A percentile compares a stretch with the other conserved stretches of the same genome.
Conservation (phyloP, 2,888 invertebrate genomes). For the Eremobia ochroleuca region DNA sequence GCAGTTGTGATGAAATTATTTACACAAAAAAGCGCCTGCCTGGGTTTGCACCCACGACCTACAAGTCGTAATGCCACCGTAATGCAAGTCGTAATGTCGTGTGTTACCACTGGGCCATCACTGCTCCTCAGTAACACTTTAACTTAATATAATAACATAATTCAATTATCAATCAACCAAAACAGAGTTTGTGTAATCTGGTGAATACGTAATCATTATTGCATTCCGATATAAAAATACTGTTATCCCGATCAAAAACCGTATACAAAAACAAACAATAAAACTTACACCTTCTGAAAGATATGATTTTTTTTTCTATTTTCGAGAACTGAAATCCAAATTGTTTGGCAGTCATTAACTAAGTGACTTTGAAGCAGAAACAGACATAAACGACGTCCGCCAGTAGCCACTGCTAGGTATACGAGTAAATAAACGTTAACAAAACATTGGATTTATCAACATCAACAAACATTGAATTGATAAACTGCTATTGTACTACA, state of each 20-base stretch:
- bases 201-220: background rate
- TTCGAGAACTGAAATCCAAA: background rate
- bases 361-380: background rate
- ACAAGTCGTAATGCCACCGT: background rate
- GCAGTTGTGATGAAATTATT: background rate
- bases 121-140: no score
- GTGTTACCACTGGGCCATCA: background rate
- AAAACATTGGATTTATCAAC: slow-evolving; percentile 12
- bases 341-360: background rate
- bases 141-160: no score
- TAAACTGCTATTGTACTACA: slow-evolving; percentile 50
- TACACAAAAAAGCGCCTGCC: background rate
- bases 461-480: slow-evolving; percentile 43
- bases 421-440: slow-evolving; percentile 16
- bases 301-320: background rate
- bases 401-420: background rate
- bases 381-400: background rate
- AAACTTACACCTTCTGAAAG: background rate
- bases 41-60: background rate
- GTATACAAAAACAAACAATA: background rate
- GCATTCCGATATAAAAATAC: background rate
- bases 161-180: background rate
- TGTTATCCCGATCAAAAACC: background rate
- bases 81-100: background rate
- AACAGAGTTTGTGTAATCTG: background rate